A percentile compares a stretch with the other conserved stretches of the same genome.
phyloP scores from a whole-genome alignment of 2,113 vertebrate genomes.

The Emydocephalus ijimae region DNA sequence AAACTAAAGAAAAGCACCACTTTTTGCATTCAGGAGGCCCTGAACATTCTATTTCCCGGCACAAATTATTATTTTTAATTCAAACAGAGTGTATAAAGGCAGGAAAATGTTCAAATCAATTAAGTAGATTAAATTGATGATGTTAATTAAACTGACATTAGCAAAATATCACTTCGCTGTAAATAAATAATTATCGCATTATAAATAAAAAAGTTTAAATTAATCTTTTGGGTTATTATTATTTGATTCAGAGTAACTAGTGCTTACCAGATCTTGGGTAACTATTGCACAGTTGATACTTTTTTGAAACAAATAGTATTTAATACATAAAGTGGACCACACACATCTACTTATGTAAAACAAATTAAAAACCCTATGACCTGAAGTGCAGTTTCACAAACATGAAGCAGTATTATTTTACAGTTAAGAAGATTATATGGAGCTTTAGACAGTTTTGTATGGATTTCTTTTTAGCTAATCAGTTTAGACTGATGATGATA shows the following conservation, averaged over 20 bases:
- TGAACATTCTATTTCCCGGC: constrained; percentile 43
- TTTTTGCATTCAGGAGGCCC: constrained; percentile 35
- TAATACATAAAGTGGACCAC: neutral
- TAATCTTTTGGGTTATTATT: neutral
- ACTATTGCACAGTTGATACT: constrained; percentile 15
- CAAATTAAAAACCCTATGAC: constrained; percentile 29
- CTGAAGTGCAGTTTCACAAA: constrained; percentile 35
- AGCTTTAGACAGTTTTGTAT: neutral
- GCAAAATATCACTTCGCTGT: constrained; percentile 16
- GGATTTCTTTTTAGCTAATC: constrained; percentile 36
- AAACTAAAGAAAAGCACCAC: constrained; percentile 33
- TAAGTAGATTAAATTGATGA: constrained; percentile 9
- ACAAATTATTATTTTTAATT: constrained; percentile 31
- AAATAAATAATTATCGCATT: constrained; percentile 28
- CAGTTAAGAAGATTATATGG: constrained; percentile 18
- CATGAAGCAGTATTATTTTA: constrained; percentile 33
- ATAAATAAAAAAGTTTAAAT: constrained; percentile 37
- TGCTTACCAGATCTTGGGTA: neutral
- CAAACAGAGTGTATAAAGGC: constrained; percentile 14
- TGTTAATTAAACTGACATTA: neutral
- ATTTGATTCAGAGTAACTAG: neutral
- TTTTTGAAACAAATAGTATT: neutral
- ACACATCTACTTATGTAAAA: constrained; percentile 37
- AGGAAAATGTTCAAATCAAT: constrained; percentile 26
- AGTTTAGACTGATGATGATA: constrained; percentile 22